Base-by-base conservation (phyloP, 1,140 invertebrate genomes). In the Cydia pomonella region DNA sequence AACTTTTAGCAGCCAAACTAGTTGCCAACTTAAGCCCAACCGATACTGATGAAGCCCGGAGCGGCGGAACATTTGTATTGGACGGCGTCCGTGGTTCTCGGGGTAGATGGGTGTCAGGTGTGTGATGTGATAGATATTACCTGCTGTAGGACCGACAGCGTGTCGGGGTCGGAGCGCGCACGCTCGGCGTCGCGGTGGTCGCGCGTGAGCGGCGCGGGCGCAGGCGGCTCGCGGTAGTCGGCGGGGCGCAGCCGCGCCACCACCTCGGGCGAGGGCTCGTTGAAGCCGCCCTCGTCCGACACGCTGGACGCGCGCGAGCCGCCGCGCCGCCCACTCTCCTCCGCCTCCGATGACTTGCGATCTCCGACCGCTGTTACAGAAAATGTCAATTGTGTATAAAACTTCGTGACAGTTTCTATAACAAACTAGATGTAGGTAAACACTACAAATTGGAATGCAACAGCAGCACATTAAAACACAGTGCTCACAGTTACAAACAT, bases 271-370 rank as follows among this genome's bases (percentile, higher is more conserved):
- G 93, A 94, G 12, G 94, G 94, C 85, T 95, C 95, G 84, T 95
- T 95, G 87, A 95, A 95, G 7, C 95, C 95, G 21, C 95, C 95
- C 87, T 95, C 95, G 83, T 95, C 95, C 3, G 92, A 94, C 33
- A 94, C 94, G 64, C 94, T 95, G 21, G 92, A 92, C 4, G 94
- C 93, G 53, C 94, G 93, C 78, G 94, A 91, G 3, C 86, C 83
- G 16, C 76, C 77, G 12, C 85, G 83, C 9, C 80, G 80, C 38
- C 77, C 21, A 25, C 27, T 78, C 69, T 90, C 89, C 74, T 91
- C 89, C 75, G 85, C 75, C 77, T 87, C 87, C 73, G 89, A 87
- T 62, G 88, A 90, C 78, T 91, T 91, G 80, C 88, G 87, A 82
- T 84, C 88, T 77, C 89, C 90, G 82, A 87, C 88, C 78, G 87